Conservation (phyloP, 2,888 invertebrate species). For the Antitype chi region DNA sequence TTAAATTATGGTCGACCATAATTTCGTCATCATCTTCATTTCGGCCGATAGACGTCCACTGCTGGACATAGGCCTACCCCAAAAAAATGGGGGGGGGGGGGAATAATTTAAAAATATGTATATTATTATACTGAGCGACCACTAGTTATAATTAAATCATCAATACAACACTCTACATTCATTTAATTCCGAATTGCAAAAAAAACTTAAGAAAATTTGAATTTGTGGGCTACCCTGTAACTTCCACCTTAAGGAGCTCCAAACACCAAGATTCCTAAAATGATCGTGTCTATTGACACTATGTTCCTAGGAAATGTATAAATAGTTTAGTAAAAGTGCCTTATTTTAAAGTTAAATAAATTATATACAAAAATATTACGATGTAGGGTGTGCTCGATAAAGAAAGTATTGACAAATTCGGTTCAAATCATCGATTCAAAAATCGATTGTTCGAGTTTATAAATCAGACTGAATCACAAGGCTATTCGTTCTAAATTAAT, state of each 20-base stretch:
- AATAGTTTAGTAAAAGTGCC: slow-evolving; percentile 43
- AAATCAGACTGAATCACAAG: slow-evolving; percentile 1
- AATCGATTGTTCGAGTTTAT: not conserved
- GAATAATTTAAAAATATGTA: too few relatives aligned
- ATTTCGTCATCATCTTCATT: too few relatives aligned
- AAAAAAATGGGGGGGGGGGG: too few relatives aligned
- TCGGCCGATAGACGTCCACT: too few relatives aligned
- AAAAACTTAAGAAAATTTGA: too few relatives aligned
- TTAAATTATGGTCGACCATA: too few relatives aligned
- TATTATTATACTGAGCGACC: too few relatives aligned
- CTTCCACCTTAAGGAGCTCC: not conserved
- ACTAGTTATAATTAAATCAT: too few relatives aligned
- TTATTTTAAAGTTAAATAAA: slow-evolving; percentile 32
- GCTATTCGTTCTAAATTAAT: slow-evolving; percentile 33
- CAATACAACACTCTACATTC: too few relatives aligned
- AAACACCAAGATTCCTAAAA: slow-evolving; percentile 18
- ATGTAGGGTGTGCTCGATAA: slow-evolving; percentile 1
- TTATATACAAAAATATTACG: slow-evolving; percentile 5
- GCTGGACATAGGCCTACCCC: too few relatives aligned
- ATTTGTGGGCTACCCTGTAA: too few relatives aligned
- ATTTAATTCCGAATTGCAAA: too few relatives aligned
- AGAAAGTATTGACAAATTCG: not conserved
- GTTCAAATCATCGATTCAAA: not conserved
- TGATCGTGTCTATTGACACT: slow-evolving; percentile 14
- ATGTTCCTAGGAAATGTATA: slow-evolving; percentile 58